Percentiles rank a stretch among this genome's conserved stretches.
These are phyloP conservation scores for Gallinago media DNA, from an alignment of 2,113 vertebrate species.

Conservation along the genomic window DNA sequence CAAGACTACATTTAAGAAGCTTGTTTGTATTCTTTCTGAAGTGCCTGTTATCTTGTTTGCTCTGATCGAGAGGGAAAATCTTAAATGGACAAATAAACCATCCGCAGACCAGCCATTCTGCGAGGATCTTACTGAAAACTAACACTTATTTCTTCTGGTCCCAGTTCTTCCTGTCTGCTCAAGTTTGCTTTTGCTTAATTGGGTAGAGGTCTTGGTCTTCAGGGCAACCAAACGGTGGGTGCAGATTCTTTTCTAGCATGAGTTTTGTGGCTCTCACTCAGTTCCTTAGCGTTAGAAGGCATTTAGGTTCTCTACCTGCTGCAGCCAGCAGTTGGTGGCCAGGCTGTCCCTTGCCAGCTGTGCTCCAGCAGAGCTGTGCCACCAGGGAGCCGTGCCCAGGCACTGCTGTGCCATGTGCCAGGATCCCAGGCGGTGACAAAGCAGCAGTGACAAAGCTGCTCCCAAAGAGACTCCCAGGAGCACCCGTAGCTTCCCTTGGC, in stretches of 20 bases:
- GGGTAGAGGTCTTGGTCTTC: neutral
- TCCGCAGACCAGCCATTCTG: neutral
- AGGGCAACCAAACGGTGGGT: neutral
- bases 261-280: neutral
- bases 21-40: neutral
- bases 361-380: neutral
- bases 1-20: neutral
- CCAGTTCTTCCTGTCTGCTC: neutral
- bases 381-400: neutral
- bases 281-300: neutral
- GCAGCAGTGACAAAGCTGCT: neutral
- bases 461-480: neutral
- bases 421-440: neutral
- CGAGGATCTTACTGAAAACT: neutral
- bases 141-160: neutral
- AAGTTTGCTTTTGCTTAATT: neutral
- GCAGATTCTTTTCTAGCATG: neutral
- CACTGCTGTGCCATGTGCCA: rapidly evolving
- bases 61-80: neutral
- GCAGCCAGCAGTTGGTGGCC: neutral
- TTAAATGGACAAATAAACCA: neutral
- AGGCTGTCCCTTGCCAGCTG: neutral
- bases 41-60: neutral
- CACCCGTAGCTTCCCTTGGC: neutral
- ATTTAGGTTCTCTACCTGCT: neutral